Percentiles rank a stretch among this genome's conserved stretches.
These are phyloP conservation scores for Trissolcus brochymenae DNA, from an alignment of 2,888 invertebrate genomes.

Conservation along the genomic window DNA sequence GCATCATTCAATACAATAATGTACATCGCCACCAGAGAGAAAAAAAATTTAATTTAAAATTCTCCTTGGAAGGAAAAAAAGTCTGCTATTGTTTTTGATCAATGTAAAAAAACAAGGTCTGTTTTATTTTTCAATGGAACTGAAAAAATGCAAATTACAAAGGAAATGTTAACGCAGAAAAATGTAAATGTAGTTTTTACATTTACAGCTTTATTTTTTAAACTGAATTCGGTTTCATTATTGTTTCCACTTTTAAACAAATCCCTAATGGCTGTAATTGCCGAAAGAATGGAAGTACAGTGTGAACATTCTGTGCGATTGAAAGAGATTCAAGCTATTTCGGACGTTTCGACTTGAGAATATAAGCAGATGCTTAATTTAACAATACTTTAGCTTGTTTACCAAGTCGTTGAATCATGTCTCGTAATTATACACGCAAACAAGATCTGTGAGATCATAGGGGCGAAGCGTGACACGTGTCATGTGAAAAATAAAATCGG, in stretches of 20 bases:
- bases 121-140: background rate
- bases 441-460: conserved; percentile 47
- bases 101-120: conserved; percentile 1
- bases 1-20: conserved; percentile 17
- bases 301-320: too few species aligned
- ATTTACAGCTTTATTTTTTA: background rate
- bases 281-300: too few species aligned
- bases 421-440: conserved; percentile 47
- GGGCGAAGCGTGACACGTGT: conserved; percentile 40
- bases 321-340: too few species aligned
- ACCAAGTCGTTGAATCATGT: conserved; percentile 45
- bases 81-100: background rate
- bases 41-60: conserved; percentile 17
- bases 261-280: too few species aligned
- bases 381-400: conserved; percentile 38
- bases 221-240: background rate
- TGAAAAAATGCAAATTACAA: background rate
- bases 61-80: conserved; percentile 20
- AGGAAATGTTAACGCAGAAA: too few species aligned
- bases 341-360: background rate
- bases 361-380: background rate
- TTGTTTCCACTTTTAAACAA: background rate
- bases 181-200: too few species aligned
- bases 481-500: conserved; percentile 5
- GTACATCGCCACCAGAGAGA: conserved; percentile 8